Conservation (phyloP, 2,797 vertebrate species). For the Hafferia zeledoni region DNA sequence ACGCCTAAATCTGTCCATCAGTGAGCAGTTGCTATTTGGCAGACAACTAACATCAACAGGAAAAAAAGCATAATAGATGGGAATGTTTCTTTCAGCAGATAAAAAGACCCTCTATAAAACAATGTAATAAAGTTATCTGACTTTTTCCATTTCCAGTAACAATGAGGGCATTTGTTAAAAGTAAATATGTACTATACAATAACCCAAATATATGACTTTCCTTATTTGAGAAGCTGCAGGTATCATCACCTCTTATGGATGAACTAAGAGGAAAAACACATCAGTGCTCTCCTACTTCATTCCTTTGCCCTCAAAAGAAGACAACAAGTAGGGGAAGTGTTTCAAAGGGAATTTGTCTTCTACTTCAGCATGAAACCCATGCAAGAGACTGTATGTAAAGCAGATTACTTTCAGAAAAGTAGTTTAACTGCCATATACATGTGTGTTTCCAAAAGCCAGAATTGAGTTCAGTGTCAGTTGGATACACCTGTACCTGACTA, state of each 20-base stretch:
- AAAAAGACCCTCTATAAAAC: not conserved
- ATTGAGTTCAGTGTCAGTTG: not conserved
- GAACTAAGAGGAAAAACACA: not conserved
- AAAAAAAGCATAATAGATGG: not conserved
- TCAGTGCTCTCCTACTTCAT: not conserved
- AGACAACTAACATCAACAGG: not conserved
- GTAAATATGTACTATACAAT: not conserved
- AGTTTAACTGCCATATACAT: not conserved
- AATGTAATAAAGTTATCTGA: not conserved
- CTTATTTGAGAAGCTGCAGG: not conserved
- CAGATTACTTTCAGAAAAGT: not conserved
- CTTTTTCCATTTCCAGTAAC: not conserved
- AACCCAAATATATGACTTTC: not conserved
- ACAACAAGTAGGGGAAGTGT: not conserved
- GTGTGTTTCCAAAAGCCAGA: not conserved
- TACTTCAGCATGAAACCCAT: not conserved
- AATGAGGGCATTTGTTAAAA: not conserved
- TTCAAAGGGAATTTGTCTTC: not conserved
- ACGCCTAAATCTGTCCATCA: not conserved
- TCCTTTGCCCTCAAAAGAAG: not conserved
- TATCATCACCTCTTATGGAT: not conserved
- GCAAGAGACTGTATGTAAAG: not conserved
- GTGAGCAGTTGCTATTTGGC: not conserved
- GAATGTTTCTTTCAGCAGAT: not conserved
- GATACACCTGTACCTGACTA: rapidly evolving